These are phyloP conservation scores for Protosalanx chinensis DNA, from an alignment of 2,797 vertebrate species.

Conservation along the genomic window DNA sequence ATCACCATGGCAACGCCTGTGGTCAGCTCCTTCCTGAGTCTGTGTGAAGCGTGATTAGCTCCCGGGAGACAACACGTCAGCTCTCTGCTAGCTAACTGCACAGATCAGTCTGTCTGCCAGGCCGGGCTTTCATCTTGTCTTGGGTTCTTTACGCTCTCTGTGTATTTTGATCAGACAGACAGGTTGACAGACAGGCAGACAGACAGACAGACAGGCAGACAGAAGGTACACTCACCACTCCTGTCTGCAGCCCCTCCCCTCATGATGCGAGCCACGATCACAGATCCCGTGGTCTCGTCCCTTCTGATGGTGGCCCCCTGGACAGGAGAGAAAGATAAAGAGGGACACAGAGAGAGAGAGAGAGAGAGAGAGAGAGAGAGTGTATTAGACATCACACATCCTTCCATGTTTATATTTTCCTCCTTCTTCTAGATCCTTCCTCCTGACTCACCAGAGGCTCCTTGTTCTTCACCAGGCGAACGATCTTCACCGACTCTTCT, in stretches of 20 bases:
- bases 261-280: conserved; percentile 94
- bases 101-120: conserved; percentile 5
- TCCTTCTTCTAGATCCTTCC: background rate
- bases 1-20: conserved; percentile 48
- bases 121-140: background rate
- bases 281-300: conserved; percentile 85
- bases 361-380: background rate
- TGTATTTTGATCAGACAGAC: background rate
- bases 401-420: background rate
- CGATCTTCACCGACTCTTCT: conserved; percentile 96
- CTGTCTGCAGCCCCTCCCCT: conserved; percentile 92
- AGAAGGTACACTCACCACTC: conserved; percentile 74
- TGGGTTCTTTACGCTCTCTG: background rate
- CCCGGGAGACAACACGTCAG: conserved; percentile 26
- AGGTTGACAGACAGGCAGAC: background rate
- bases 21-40: conserved; percentile 35
- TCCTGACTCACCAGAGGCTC: conserved; percentile 84
- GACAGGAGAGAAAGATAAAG: background rate
- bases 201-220: background rate
- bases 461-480: conserved; percentile 94
- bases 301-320: conserved; percentile 95
- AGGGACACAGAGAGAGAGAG: background rate
- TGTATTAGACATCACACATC: background rate
- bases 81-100: conserved; percentile 18
- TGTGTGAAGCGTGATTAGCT: conserved; percentile 40